Percentiles rank a stretch among this genome's conserved stretches.
Conservation (phyloP, 2,113 vertebrate species). For the Loxodonta africana region DNA sequence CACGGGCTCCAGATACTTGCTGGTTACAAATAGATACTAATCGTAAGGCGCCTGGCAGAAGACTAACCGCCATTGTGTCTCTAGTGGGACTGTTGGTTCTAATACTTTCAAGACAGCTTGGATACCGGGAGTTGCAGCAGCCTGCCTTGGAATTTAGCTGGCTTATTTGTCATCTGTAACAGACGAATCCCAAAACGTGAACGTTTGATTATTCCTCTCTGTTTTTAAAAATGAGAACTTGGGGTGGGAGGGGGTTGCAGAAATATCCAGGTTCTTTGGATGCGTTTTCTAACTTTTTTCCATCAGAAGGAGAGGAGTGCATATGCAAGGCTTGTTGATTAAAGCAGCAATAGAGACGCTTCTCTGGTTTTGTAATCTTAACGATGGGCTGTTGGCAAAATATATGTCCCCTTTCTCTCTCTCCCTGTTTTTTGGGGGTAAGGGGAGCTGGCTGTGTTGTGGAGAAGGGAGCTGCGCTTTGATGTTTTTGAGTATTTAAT, state of each 20-base stretch:
- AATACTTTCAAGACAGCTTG: not conserved
- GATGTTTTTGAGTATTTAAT: not conserved
- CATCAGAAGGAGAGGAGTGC: not conserved
- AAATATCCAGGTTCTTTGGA: not conserved
- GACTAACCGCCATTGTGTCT: constrained; percentile 27
- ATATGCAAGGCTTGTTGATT: not conserved
- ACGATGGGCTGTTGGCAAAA: not conserved
- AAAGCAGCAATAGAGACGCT: not conserved
- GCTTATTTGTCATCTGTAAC: not conserved
- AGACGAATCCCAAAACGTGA: not conserved
- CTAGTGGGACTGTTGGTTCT: not conserved
- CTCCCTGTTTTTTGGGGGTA: not conserved
- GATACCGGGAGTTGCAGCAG: not conserved
- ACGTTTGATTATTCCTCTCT: not conserved
- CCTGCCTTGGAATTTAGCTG: not conserved
- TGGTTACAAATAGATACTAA: not conserved
- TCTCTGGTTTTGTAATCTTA: not conserved
- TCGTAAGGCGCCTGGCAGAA: accelerated
- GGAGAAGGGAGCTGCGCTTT: not conserved
- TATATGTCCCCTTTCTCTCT: not conserved
- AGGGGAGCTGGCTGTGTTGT: not conserved
- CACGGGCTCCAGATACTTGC: not conserved
- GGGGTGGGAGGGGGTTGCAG: not conserved
- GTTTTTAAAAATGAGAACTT: not conserved
- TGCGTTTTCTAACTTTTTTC: not conserved